A percentile compares a stretch with the other conserved stretches of the same genome.
phyloP scores from a whole-genome alignment of 1,140 invertebrate species.

The Drosophila sturtevanti region DNA sequence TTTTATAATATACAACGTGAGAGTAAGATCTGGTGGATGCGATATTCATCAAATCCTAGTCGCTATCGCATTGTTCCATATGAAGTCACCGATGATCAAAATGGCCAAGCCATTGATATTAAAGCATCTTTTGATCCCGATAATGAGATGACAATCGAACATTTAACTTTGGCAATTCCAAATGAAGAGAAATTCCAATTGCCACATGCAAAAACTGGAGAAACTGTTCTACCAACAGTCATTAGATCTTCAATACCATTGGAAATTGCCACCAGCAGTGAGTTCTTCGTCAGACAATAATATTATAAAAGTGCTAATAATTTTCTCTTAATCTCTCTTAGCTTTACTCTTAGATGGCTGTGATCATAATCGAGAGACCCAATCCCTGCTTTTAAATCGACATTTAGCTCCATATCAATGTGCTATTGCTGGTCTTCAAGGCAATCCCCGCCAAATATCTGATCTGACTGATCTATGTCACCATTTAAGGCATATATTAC shows the following conservation, averaged over 20 bases:
- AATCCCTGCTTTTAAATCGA: constrained; percentile 86
- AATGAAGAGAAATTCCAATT: constrained; percentile 18
- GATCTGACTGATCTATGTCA: constrained; percentile 84
- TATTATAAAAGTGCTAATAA: background rate
- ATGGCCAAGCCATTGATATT: constrained; percentile 67
- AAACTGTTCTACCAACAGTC: constrained; percentile 39
- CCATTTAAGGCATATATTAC: constrained; percentile 84
- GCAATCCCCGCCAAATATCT: background rate
- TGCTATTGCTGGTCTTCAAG: constrained; percentile 42
- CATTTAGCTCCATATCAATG: constrained; percentile 87
- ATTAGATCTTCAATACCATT: constrained; percentile 70
- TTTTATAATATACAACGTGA: constrained; percentile 87
- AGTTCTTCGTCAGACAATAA: background rate
- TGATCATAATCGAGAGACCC: constrained; percentile 48
- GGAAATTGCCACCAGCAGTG: constrained; percentile 62
- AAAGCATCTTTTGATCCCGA: constrained; percentile 47
- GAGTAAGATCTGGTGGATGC: constrained; percentile 91
- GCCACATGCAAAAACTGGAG: constrained; percentile 48
- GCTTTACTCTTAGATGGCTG: constrained; percentile 69
- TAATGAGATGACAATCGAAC: constrained; percentile 50
- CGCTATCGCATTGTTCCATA: constrained; percentile 84
- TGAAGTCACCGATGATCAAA: constrained; percentile 82
- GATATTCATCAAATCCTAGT: constrained; percentile 87
- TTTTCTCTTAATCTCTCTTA: constrained; percentile 8
- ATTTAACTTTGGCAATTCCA: constrained; percentile 54